phyloP scores from a whole-genome alignment of 1,140 invertebrate genomes.

The Drosophila parvula region DNA sequence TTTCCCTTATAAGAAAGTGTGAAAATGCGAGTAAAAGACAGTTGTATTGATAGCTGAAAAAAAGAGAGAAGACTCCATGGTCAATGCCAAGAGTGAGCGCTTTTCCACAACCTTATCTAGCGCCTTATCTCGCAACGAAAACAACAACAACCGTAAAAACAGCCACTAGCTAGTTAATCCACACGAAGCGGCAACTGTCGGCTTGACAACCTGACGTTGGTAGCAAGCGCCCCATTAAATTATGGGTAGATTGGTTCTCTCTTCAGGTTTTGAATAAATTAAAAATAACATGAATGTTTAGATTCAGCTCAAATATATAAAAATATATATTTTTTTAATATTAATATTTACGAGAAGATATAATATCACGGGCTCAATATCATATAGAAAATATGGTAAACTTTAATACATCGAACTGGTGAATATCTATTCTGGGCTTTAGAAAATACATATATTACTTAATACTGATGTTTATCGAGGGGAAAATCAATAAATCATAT shows the following conservation, averaged over 20 bases:
- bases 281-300: too few relatives aligned
- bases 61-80: slow-evolving; percentile 45
- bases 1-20: neutral
- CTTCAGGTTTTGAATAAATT: neutral
- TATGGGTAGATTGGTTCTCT: neutral
- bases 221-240: slow-evolving; percentile 1
- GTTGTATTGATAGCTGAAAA: slow-evolving; percentile 7
- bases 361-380: too few relatives aligned
- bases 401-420: too few relatives aligned
- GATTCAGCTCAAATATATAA: too few relatives aligned
- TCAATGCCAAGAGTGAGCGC: slow-evolving; percentile 55
- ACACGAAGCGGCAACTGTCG: slow-evolving; percentile 24
- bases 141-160: slow-evolving; percentile 36
- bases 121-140: slow-evolving; percentile 52
- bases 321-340: too few relatives aligned
- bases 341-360: too few relatives aligned
- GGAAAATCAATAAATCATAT: too few relatives aligned
- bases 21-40: neutral
- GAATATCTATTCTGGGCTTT: too few relatives aligned
- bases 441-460: neutral
- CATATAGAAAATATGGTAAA: too few relatives aligned
- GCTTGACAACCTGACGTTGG: slow-evolving; percentile 44
- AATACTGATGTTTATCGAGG: too few relatives aligned
- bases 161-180: slow-evolving; percentile 42
- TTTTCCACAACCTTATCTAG: slow-evolving; percentile 59